Conservation (phyloP, 2,797 vertebrate species). For the Rhinella marina region DNA sequence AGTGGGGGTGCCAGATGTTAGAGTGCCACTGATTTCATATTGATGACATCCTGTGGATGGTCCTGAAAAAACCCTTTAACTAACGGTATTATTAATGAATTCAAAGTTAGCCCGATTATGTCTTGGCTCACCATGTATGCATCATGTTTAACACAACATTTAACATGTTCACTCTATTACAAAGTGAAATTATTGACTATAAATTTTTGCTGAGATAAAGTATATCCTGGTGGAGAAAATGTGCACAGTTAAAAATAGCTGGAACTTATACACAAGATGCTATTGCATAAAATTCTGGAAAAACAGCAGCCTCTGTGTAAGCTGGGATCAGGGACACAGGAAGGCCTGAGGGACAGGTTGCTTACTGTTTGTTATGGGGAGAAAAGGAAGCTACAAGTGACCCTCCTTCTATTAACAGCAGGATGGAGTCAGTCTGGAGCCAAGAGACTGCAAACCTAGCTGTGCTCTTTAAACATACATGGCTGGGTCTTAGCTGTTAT, state of each 20-base stretch:
- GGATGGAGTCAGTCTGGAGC: constrained; percentile 81
- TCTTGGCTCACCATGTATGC: not conserved
- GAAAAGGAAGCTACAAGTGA: constrained; percentile 77
- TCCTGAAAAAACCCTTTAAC: too few species aligned
- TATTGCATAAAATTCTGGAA: constrained; percentile 31
- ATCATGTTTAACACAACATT: not conserved
- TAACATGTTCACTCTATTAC: not conserved
- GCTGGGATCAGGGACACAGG: constrained; percentile 72
- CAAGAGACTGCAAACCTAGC: constrained; percentile 75
- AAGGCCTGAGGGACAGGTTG: constrained; percentile 77
- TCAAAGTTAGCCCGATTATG: not conserved
- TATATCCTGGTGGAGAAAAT: not conserved
- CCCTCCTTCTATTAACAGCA: constrained; percentile 82
- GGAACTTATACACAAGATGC: constrained; percentile 27
- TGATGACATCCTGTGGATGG: too few species aligned
- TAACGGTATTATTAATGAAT: not conserved
- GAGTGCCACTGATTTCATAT: too few species aligned
- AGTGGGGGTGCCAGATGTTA: too few species aligned
- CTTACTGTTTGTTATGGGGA: constrained; percentile 76
- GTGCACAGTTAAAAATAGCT: constrained; percentile 23
- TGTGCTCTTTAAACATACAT: constrained; percentile 79
- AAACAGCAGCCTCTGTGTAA: constrained; percentile 34
- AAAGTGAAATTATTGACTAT: not conserved
- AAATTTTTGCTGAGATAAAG: not conserved
- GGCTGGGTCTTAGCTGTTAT: constrained; percentile 77